Conservation (phyloP, 2,888 invertebrate genomes). For the Euphydryas editha region DNA sequence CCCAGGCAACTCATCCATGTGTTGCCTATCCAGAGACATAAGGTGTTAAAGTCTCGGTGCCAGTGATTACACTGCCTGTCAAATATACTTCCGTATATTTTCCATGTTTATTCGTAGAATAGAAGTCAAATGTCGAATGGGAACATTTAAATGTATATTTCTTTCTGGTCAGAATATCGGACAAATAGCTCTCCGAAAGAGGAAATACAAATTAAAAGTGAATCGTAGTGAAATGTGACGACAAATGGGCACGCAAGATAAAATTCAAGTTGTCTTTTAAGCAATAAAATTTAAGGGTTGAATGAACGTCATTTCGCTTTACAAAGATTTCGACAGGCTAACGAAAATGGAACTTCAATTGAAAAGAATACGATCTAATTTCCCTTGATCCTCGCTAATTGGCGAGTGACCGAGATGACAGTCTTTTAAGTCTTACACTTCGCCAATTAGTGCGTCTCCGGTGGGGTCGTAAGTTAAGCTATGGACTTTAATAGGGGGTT, state of each 20-base stretch:
- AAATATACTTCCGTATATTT: no score
- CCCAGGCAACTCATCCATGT: no score
- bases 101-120: no score
- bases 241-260: constrained; percentile 18
- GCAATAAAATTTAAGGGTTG: constrained; percentile 50
- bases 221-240: neutral
- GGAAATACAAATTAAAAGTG: constrained; percentile 4
- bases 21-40: no score
- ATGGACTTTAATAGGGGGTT: constrained; percentile 11
- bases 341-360: constrained; percentile 49
- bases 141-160: neutral
- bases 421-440: constrained; percentile 52
- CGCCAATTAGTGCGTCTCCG: constrained; percentile 56
- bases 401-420: constrained; percentile 53
- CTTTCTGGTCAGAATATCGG: neutral
- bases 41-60: no score
- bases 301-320: constrained; percentile 26
- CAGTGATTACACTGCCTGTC: no score
- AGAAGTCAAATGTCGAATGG: no score
- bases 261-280: constrained; percentile 24
- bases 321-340: neutral
- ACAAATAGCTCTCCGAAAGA: constrained; percentile 2
- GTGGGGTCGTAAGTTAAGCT: constrained; percentile 18
- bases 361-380: constrained; percentile 54
- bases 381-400: constrained; percentile 57